A percentile compares a stretch with the other conserved stretches of the same genome.
These are phyloP conservation scores for Eptesicus fuscus DNA, from an alignment of 2,113 vertebrate species.

Conservation along the genomic window DNA sequence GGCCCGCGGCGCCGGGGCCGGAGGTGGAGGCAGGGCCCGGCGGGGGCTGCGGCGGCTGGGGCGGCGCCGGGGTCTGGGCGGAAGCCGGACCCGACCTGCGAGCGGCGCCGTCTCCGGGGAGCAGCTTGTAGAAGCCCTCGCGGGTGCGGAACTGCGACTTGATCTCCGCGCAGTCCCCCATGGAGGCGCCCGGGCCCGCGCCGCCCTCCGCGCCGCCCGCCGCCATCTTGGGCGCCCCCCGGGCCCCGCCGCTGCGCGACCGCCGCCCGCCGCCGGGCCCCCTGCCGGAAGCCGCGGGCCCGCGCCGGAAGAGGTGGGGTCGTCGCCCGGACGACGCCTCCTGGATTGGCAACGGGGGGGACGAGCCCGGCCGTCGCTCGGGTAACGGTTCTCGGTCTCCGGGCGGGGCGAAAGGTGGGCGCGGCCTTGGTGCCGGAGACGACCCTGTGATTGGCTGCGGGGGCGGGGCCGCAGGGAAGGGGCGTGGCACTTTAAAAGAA, in stretches of 20 bases:
- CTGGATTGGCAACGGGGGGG: conserved; percentile 56
- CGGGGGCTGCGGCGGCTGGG: conserved; percentile 74
- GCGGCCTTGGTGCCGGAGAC: background rate
- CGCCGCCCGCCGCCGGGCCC: conserved; percentile 31
- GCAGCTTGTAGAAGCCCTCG: conserved; percentile 93
- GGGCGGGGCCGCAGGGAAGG: background rate
- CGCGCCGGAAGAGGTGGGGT: conserved; percentile 57
- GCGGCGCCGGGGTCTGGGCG: conserved; percentile 79
- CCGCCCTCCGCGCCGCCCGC: conserved; percentile 67
- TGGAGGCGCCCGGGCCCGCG: conserved; percentile 87
- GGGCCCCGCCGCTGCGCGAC: conserved; percentile 47
- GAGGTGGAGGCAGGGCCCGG: conserved; percentile 81
- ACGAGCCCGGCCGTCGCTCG: background rate
- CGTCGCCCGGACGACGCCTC: conserved; percentile 41
- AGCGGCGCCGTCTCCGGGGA: conserved; percentile 86
- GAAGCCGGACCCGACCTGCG: conserved; percentile 83
- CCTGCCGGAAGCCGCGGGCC: conserved; percentile 49
- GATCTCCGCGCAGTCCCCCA: conserved; percentile 92
- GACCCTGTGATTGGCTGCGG: background rate
- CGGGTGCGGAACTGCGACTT: conserved; percentile 94
- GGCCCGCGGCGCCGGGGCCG: conserved; percentile 74
- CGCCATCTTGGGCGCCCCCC: conserved; percentile 76
- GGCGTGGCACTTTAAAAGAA: background rate
- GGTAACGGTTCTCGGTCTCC: conserved; percentile 7
- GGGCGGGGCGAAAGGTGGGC: background rate